Evolutionary conservation across 2,113 vertebrate genomes (phyloP).

Genomic region (Muscicapa adusta): DNA sequence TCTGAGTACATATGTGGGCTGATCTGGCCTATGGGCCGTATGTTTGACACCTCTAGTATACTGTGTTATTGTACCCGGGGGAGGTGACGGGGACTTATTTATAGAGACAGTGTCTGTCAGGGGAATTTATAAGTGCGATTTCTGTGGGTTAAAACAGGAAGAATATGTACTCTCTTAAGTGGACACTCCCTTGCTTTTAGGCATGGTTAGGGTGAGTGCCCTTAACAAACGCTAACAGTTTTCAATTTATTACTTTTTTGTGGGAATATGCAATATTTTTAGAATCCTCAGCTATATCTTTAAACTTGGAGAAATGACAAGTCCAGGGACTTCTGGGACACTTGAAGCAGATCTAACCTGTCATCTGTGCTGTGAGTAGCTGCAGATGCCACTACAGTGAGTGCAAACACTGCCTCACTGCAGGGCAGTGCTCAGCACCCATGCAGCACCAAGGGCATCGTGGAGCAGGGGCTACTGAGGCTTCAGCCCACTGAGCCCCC

Average conservation of each 20-base stretch:
- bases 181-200: slow-evolving; percentile 46
- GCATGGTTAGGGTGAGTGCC: not conserved
- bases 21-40: slow-evolving; percentile 68
- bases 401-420: not conserved
- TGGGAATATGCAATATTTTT: not conserved
- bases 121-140: slow-evolving; percentile 38
- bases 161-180: slow-evolving; percentile 28
- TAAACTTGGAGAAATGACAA: slow-evolving; percentile 49
- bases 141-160: slow-evolving; percentile 45
- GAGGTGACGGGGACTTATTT: slow-evolving; percentile 63
- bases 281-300: not conserved
- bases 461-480: fast-evolving
- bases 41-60: slow-evolving; percentile 68
- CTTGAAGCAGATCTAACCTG: slow-evolving; percentile 43
- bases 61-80: slow-evolving; percentile 66
- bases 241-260: slow-evolving; percentile 1
- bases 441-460: fast-evolving
- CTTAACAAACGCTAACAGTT: not conserved
- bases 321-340: slow-evolving; percentile 38
- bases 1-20: slow-evolving; percentile 67
- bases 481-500: not conserved
- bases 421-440: not conserved
- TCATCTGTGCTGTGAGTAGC: not conserved
- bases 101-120: slow-evolving; percentile 67
- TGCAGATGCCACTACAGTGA: not conserved